Evolutionary conservation across 2,113 vertebrate species (phyloP), one percentile per base, ranked within the genome.

Genomic region (Columba janthina): DNA sequence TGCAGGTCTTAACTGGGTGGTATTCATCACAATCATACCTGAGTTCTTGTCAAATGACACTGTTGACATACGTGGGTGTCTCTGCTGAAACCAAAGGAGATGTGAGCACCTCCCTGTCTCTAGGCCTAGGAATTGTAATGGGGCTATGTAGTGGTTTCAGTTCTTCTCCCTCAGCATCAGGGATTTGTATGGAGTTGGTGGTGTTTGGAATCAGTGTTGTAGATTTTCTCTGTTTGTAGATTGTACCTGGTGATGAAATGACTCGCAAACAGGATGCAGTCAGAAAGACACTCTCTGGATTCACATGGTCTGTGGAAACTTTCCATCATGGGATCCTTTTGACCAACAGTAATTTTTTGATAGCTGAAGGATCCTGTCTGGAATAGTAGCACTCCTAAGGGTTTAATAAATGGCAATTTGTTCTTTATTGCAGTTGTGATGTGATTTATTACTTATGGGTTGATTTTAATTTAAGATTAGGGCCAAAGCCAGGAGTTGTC

Each of bases 91-190:
- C 54, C 25, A 40, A 32, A 84, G 84, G 38, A 56, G 29, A 57
- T 73, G 13, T 50, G 66, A 51, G 15, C 51, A 67, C 14, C 15
- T 81, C 51, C 51, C 31, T 57, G 28, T 40, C 73, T 24, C 40
- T 5, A 34, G 58, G 36, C 24, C 58, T 29, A 24, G 80, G 34
- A 65, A 15, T 46, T 2, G 0, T 44, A 15, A 14, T 10, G n/a
- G 15, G 29, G 9, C 76, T 62, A 2, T 22, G 67, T 11, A 0
- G 0, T 19, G 8, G 16, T 75, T 72, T n/a, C 40, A 36, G 29
- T 62, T 57, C n/a, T 72, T 94, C 48, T 58, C 82, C 82, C 13
- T 73, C 7, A 28, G 60, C 70, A 10, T 24, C 18, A 65, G n/a
- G 40, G 50, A 24, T 87, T 81, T 75, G 65, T 81, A 26, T 60